A percentile compares a stretch with the other conserved stretches of the same genome.
phyloP scores from a whole-genome alignment of 2,113 vertebrate genomes.

The Phoenicopterus ruber region DNA sequence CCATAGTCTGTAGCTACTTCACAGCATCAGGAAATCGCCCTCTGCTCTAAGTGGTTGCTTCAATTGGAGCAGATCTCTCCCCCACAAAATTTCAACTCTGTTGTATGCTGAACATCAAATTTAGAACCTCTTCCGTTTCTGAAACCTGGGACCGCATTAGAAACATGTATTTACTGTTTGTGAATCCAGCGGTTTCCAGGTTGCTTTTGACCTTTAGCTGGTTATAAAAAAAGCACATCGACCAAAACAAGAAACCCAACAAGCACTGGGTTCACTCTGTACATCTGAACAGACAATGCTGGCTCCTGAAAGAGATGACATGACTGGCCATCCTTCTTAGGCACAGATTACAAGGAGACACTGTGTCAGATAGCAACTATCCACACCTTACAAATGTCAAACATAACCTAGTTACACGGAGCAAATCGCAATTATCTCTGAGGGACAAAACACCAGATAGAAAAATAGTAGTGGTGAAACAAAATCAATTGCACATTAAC shows the following conservation, averaged over 20 bases:
- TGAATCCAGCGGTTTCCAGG: background rate
- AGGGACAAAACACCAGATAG: background rate
- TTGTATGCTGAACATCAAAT: background rate
- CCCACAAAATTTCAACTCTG: accelerated
- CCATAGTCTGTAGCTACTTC: background rate
- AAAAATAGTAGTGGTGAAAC: background rate
- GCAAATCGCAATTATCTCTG: background rate
- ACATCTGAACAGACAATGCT: background rate
- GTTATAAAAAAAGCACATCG: background rate
- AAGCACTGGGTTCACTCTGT: background rate
- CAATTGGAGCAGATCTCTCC: background rate
- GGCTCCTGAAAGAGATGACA: background rate
- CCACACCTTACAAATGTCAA: background rate
- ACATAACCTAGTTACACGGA: background rate
- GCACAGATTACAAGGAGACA: background rate
- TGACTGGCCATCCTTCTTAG: background rate
- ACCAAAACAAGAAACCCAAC: background rate
- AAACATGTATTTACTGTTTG: background rate
- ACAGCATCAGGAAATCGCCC: background rate
- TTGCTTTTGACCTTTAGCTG: background rate
- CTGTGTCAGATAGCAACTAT: background rate
- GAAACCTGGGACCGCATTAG: background rate
- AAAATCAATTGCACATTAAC: background rate
- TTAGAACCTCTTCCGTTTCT: background rate
- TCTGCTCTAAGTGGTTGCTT: background rate